A percentile compares a stretch with the other conserved stretches of the same genome.
phyloP scores from a whole-genome alignment of 2,113 vertebrate genomes.

The Nothoprocta pentlandii region DNA sequence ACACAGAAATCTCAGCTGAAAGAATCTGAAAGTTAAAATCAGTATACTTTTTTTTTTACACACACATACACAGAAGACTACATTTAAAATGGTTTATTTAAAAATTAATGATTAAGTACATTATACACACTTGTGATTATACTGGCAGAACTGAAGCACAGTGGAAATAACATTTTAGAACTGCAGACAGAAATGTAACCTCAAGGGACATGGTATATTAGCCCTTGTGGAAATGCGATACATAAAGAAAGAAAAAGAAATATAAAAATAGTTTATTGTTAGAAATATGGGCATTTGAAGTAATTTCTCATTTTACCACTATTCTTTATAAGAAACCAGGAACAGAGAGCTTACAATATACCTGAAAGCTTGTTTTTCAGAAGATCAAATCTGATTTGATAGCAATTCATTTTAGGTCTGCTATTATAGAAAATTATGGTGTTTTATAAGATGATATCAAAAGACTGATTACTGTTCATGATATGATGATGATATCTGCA shows the following conservation, averaged over 20 bases:
- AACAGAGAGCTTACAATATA: neutral
- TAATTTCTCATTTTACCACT: slow-evolving; percentile 33
- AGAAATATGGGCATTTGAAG: slow-evolving; percentile 23
- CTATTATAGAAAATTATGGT: neutral
- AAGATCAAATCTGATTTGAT: neutral
- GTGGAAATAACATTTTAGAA: slow-evolving; percentile 70
- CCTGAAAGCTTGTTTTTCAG: slow-evolving; percentile 8
- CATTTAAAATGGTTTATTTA: slow-evolving; percentile 83
- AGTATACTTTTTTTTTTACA: neutral
- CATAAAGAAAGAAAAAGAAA: slow-evolving; percentile 65
- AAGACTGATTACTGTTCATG: neutral
- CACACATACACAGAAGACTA: slow-evolving; percentile 50
- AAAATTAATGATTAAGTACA: slow-evolving; percentile 77
- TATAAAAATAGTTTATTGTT: slow-evolving; percentile 50
- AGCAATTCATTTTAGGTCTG: neutral
- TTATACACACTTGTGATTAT: slow-evolving; percentile 75
- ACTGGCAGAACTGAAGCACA: slow-evolving; percentile 71
- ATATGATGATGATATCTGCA: neutral
- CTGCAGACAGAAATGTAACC: slow-evolving; percentile 57
- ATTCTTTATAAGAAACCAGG: slow-evolving; percentile 5
- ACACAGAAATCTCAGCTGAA: neutral
- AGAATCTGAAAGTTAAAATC: neutral
- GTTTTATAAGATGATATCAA: neutral
- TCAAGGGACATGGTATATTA: slow-evolving; percentile 71
- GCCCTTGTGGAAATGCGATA: slow-evolving; percentile 74